Base-by-base conservation (phyloP, 2,113 vertebrate genomes). In the Syrrhaptes paradoxus region DNA sequence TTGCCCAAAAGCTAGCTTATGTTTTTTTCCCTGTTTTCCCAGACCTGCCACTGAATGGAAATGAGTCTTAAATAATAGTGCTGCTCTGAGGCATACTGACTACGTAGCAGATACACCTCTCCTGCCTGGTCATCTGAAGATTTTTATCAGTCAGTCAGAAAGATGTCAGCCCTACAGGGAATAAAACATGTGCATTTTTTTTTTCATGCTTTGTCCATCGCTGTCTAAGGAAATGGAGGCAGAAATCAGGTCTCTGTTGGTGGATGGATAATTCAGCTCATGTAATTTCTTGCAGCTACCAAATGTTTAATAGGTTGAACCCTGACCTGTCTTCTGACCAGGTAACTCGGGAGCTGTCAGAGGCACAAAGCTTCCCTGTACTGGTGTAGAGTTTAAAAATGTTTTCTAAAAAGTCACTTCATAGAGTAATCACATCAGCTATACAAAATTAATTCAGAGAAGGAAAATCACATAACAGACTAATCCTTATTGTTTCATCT, bases 61-160 rank as follows among this genome's bases (percentile, higher is more conserved):
- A 61, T 31, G 32, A 81, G 46, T 78, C 73, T 81, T 97, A 94
- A 94, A 75, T 34, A 76, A 68, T 34, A 75, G n/a, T 48, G 52
- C 41, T 58, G 24, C 63, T 88, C 63, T 46, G 43, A 91, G 57
- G 77, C 52, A 70, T 73, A 65, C 43, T 29, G 20, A 49, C 85
- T 75, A 43, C 4, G 8, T 4, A 16, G n/a, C 89, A 85, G 55
- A 62, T 63, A 16, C 22, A 67, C 10, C 83, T 84, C 57, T 63
- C 19, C 63, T 73, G 29, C 78, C 67, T 94, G 51, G 91, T 34
- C 54, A 79, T 61, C 68, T 87, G 71, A 57, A 68, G 17, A 18
- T 84, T 93, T 85, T 79, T 93, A 83, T 88, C 90, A 89, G 54
- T 67, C 87, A 94, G 72, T 49, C 77, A 94, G 76, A 76, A 72